Evolutionary conservation across 1,140 invertebrate genomes (phyloP).

Genomic region (Aphaenogaster ashmeadi): DNA sequence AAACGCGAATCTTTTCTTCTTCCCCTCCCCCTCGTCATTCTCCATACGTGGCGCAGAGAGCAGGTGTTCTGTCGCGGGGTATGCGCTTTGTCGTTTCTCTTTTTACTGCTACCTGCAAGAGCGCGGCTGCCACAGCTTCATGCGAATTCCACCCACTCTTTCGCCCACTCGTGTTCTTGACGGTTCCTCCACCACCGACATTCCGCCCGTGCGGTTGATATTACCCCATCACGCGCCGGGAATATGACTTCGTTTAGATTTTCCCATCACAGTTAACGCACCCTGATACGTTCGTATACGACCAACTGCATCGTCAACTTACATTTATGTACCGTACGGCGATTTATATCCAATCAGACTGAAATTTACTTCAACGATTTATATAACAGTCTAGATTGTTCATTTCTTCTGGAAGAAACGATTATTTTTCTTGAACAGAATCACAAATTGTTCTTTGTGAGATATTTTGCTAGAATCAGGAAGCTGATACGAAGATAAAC

Average conservation of each 20-base stretch:
- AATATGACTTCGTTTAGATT: slow-evolving; percentile 40
- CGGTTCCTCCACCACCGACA: neutral
- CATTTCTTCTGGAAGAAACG: neutral
- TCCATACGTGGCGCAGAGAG: slow-evolving; percentile 26
- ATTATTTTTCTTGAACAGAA: neutral
- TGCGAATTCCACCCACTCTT: slow-evolving; percentile 66
- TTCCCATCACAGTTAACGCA: slow-evolving; percentile 32
- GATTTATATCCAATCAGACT: slow-evolving; percentile 6
- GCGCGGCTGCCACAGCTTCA: slow-evolving; percentile 27
- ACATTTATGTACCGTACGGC: slow-evolving; percentile 16
- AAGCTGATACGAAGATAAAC: neutral
- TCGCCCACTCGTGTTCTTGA: neutral
- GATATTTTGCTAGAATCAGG: neutral
- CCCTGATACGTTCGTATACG: neutral
- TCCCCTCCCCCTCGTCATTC: no score
- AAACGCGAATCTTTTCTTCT: neutral
- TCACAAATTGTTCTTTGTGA: neutral
- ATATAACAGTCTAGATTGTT: neutral
- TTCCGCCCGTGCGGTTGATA: slow-evolving; percentile 26
- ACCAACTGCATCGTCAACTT: neutral
- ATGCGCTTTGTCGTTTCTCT: slow-evolving; percentile 59
- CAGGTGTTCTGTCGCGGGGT: slow-evolving; percentile 62
- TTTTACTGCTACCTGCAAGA: slow-evolving; percentile 62
- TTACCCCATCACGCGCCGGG: slow-evolving; percentile 6
- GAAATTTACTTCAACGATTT: neutral